A percentile compares a stretch with the other conserved stretches of the same genome.
These are phyloP conservation scores for Slavum lentiscoides DNA, from an alignment of 2,888 invertebrate species.

Conservation along the genomic window DNA sequence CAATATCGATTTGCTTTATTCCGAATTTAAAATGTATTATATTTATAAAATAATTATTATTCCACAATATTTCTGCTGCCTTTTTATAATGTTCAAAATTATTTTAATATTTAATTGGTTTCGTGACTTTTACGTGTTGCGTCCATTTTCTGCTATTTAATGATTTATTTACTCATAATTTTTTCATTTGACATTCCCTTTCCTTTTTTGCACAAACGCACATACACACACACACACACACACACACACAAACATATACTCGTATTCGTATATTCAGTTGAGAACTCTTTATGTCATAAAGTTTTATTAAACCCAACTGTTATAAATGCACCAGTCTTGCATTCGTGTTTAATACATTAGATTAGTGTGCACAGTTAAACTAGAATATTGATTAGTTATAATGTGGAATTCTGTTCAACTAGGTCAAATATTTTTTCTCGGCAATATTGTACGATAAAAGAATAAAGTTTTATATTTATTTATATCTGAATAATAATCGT, in stretches of 20 bases:
- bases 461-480: background rate
- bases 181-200: too few species aligned
- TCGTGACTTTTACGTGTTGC: background rate
- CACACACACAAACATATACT: too few species aligned
- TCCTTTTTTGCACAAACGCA: too few species aligned
- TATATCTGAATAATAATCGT: too few species aligned
- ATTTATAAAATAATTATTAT: too few species aligned
- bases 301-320: constrained; percentile 1
- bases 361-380: constrained; percentile 7
- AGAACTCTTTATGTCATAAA: background rate
- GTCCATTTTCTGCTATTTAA: too few species aligned
- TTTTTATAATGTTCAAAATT: background rate
- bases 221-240: too few species aligned
- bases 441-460: background rate
- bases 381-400: constrained; percentile 17
- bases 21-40: background rate
- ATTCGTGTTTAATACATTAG: constrained; percentile 5
- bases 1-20: background rate
- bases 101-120: background rate
- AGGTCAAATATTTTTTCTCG: background rate
- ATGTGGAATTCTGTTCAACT: constrained; percentile 2
- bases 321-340: background rate
- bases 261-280: background rate
- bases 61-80: background rate
- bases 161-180: too few species aligned